Evolutionary conservation across 2,797 vertebrate genomes (phyloP).

Genomic region (Zalophus californianus): DNA sequence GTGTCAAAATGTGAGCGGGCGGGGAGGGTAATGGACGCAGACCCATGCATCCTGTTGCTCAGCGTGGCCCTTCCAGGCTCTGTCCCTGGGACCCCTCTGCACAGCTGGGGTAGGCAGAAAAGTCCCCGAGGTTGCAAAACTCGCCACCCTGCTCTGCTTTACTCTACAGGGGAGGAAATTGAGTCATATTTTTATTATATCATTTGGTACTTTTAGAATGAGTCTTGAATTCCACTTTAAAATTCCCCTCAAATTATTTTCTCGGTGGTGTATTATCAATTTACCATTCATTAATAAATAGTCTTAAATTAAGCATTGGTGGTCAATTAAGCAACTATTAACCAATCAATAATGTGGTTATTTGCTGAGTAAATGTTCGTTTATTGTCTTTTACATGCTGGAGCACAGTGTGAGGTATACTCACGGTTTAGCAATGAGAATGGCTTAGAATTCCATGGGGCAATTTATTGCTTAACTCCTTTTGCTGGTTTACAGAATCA

Average conservation of each 20-base stretch:
- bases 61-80: accelerated
- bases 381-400: neutral
- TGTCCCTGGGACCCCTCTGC: accelerated
- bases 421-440: neutral
- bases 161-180: neutral
- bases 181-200: neutral
- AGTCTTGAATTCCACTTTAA: neutral
- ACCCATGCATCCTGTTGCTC: neutral
- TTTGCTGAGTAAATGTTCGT: neutral
- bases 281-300: neutral
- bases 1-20: accelerated
- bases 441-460: neutral
- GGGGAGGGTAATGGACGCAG: neutral
- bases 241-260: neutral
- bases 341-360: neutral
- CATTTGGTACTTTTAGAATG: neutral
- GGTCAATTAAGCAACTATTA: neutral
- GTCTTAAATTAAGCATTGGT: neutral
- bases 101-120: accelerated
- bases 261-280: neutral
- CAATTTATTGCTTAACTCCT: neutral
- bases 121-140: neutral
- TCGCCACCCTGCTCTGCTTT: neutral
- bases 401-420: neutral
- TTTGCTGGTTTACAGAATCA: neutral